phyloP scores from a whole-genome alignment of 2,888 invertebrate species.

The Brachyptera risi region DNA sequence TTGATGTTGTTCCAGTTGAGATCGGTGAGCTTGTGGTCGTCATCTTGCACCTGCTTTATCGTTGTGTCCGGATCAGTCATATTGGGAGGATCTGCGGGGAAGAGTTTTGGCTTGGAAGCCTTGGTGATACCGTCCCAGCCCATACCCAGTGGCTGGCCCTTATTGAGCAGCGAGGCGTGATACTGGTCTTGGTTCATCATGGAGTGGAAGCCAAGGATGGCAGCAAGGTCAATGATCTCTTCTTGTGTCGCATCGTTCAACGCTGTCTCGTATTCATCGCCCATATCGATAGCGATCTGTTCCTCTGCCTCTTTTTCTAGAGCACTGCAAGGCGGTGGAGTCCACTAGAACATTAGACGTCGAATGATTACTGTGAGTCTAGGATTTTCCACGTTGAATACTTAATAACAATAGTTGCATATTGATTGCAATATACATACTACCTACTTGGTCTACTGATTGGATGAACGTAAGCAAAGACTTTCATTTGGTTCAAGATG shows the following conservation, averaged over 20 bases:
- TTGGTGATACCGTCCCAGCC: slow-evolving; percentile 96
- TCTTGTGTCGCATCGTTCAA: slow-evolving; percentile 84
- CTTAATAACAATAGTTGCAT: background rate
- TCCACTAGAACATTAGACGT: slow-evolving; percentile 58
- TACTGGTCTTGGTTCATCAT: slow-evolving; percentile 99
- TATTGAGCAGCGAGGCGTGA: slow-evolving; percentile 91
- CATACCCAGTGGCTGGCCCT: slow-evolving; percentile 83
- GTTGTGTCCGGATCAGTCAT: slow-evolving; percentile 92
- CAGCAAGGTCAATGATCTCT: slow-evolving; percentile 98
- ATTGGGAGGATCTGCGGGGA: slow-evolving; percentile 95
- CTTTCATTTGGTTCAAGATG: too few relatives aligned
- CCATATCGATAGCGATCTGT: slow-evolving; percentile 88
- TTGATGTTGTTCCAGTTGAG: slow-evolving; percentile 99
- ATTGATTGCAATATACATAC: too few relatives aligned
- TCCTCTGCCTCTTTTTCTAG: slow-evolving; percentile 81
- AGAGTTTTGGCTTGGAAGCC: slow-evolving; percentile 84
- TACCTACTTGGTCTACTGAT: too few relatives aligned
- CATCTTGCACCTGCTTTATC: slow-evolving; percentile 82
- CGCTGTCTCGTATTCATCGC: slow-evolving; percentile 92
- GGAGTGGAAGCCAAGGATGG: slow-evolving; percentile 98
- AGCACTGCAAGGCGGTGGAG: slow-evolving; percentile 68
- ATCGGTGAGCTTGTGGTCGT: slow-evolving; percentile 81
- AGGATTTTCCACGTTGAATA: background rate
- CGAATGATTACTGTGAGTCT: background rate
- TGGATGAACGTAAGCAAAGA: too few relatives aligned